A percentile compares a stretch with the other conserved stretches of the same genome.
Conservation (phyloP, 2,888 invertebrate species). For the Thalpophila matura region DNA sequence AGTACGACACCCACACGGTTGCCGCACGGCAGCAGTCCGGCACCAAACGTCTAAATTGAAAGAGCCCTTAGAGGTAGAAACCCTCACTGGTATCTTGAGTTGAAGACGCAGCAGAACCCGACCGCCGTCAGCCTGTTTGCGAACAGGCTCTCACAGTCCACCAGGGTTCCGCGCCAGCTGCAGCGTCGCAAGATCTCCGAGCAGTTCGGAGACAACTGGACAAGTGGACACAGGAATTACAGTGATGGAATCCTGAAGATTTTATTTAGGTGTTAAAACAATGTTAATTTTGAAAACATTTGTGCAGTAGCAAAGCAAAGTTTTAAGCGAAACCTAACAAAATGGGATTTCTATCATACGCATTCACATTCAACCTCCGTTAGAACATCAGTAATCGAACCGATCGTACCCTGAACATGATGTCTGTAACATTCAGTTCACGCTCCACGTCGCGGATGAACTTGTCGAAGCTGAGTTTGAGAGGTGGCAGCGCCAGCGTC, state of each 20-base stretch:
- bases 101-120: conserved; percentile 91
- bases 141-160: conserved; percentile 83
- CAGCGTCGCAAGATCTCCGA: conserved; percentile 82
- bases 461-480: conserved; percentile 32
- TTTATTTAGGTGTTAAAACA: too few relatives aligned
- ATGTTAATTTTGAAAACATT: too few relatives aligned
- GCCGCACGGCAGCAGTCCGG: too few relatives aligned
- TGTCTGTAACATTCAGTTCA: conserved; percentile 46
- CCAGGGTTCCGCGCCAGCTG: conserved; percentile 77
- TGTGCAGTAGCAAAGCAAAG: too few relatives aligned
- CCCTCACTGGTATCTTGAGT: conserved; percentile 79
- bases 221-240: not conserved
- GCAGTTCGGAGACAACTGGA: conserved; percentile 85
- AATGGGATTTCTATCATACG: too few relatives aligned
- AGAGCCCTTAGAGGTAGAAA: not conserved
- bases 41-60: too few relatives aligned
- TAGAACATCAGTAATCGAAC: not conserved
- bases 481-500: conserved; percentile 25
- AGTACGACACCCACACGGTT: too few relatives aligned
- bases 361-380: too few relatives aligned
- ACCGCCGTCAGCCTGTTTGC: conserved; percentile 83
- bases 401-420: conserved; percentile 53
- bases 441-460: conserved; percentile 34
- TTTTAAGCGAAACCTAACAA: too few relatives aligned
- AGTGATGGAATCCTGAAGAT: too few relatives aligned